phyloP scores from a whole-genome alignment of 1,140 invertebrate genomes.

The Coelopa frigida region DNA sequence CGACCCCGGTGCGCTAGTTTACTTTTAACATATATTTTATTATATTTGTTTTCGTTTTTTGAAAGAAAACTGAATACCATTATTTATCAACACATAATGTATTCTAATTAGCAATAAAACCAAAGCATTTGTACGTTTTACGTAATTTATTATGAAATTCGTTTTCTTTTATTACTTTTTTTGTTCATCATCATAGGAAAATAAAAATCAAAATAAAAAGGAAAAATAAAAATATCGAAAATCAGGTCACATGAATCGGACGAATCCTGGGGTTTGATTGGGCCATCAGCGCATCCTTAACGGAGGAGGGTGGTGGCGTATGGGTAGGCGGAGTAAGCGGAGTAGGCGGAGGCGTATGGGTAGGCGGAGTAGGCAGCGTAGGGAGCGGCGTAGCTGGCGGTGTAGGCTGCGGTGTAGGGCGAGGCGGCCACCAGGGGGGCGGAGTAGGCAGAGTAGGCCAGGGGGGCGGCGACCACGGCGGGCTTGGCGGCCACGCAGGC shows the following conservation, averaged over 20 bases:
- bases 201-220: slow-evolving; percentile 2
- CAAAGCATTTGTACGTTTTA: too few relatives aligned
- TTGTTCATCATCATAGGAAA: too few relatives aligned
- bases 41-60: too few relatives aligned
- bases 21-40: too few relatives aligned
- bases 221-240: neutral
- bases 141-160: too few relatives aligned
- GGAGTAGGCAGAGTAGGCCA: slow-evolving; percentile 46
- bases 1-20: too few relatives aligned
- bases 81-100: too few relatives aligned
- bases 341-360: slow-evolving; percentile 35
- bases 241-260: neutral
- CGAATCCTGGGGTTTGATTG: too few relatives aligned
- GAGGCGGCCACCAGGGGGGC: slow-evolving; percentile 29
- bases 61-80: too few relatives aligned
- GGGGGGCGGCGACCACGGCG: slow-evolving; percentile 26
- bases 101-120: too few relatives aligned
- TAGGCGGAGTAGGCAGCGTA: slow-evolving; percentile 33
- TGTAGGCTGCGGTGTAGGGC: slow-evolving; percentile 29
- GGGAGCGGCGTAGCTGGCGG: slow-evolving; percentile 21
- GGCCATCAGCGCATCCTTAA: slow-evolving; percentile 25
- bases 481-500: slow-evolving; percentile 40
- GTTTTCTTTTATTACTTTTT: too few relatives aligned
- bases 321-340: slow-evolving; percentile 28
- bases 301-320: slow-evolving; percentile 33